A percentile compares a stretch with the other conserved stretches of the same genome.
Evolutionary conservation across 2,113 vertebrate species (phyloP).

Genomic region (Phylloscopus whistleri): DNA sequence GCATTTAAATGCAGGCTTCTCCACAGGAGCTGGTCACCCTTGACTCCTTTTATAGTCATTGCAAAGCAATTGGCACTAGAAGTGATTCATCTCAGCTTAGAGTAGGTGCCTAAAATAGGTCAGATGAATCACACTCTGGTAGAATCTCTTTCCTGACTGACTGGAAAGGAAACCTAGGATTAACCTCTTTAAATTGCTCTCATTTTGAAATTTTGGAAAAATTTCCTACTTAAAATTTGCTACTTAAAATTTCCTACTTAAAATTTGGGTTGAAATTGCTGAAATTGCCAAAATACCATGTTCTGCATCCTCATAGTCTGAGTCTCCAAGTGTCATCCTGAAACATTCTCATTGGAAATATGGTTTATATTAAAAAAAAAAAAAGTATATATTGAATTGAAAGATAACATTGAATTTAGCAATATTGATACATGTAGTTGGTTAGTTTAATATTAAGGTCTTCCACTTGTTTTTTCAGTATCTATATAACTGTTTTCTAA

Average conservation of each 20-base stretch:
- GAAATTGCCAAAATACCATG: rapidly evolving
- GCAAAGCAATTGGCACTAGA: background rate
- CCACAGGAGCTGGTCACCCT: background rate
- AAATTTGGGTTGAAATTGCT: background rate
- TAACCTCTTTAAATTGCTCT: background rate
- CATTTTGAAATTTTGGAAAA: background rate
- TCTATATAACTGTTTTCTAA: background rate
- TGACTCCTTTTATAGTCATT: background rate
- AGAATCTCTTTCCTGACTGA: background rate
- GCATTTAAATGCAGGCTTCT: background rate
- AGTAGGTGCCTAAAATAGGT: background rate
- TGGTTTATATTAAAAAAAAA: background rate
- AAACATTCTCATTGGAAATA: background rate
- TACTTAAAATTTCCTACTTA: background rate
- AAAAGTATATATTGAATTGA: background rate
- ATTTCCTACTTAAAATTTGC: background rate
- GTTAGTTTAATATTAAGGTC: background rate
- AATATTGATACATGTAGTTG: background rate
- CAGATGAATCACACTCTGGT: background rate
- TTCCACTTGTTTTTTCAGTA: background rate
- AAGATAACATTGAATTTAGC: background rate
- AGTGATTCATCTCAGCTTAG: background rate
- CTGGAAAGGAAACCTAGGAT: background rate
- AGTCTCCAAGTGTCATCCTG: background rate
- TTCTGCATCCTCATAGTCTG: background rate